Base-by-base conservation (phyloP, 2,888 invertebrate genomes). In the Eudasyphora cyanicolor region DNA sequence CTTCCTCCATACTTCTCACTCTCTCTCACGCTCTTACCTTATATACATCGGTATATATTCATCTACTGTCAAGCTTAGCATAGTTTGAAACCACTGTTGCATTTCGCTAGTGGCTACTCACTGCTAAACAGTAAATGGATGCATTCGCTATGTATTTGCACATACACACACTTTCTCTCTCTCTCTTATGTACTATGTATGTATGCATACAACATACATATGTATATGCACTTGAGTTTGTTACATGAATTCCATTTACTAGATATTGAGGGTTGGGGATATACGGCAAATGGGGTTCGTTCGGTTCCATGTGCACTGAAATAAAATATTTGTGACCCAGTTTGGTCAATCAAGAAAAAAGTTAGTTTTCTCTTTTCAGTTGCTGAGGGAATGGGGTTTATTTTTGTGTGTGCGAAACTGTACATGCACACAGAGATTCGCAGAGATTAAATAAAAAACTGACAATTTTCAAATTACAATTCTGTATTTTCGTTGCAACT, bases 191-290 rank as follows among this genome's bases (percentile, higher is more conserved):
- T 70, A 17, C 32, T 24, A 45, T 62, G 38, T 42, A 57, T 7
- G 5, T 49, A 69, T 69, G 42, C 12, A 27, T 67, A 38, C 21
- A 60, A 8, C 6, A n/a, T 49, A 21, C 32, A 27, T 73, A 57
- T 60, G 32, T 42, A 7, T 62, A 85, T 81, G 76, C 62, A 51
- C 69, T 32, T 51, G 70, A 45, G 64, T 75, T 67, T 45, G 49
- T 24, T 60, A 85, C 83, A 88, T 86, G 87, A 42, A 57, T 38
- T 54, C 54, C 24, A 57, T 57, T 42, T 73, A n/a, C n/a, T n/a
- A 1, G 24, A 17, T 73, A 73, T 57, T 57, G 73, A 17, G 70
- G 57, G 38, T 42, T 70, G 21, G 27, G 24, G 38, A 57, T 21
- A 2, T 45, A 38, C 42, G 12, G 67, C 21, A 38, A 12, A 19